Evolutionary conservation across 35 echinoderm and acorn worm species (phyloP).

Genomic region (Hemicentrotus pulcherrimus): DNA sequence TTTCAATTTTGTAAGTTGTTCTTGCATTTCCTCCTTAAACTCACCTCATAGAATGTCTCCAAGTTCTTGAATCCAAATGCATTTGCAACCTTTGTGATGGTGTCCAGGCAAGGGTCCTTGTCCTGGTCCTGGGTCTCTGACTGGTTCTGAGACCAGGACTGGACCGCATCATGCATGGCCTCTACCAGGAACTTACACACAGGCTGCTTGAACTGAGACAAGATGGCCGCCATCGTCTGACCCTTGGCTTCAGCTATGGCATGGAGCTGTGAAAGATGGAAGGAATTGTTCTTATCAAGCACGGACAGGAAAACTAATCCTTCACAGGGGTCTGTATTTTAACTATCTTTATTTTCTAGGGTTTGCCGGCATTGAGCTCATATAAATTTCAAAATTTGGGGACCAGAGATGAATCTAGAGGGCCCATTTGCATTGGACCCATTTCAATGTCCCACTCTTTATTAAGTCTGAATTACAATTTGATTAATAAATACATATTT

Average conservation of each 20-base stretch:
- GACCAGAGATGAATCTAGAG: no score
- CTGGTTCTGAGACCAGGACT: background rate
- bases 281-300: background rate
- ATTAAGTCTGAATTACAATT: no score
- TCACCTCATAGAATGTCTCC: slow-evolving; percentile 79
- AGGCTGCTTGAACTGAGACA: slow-evolving; percentile 81
- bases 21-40: background rate
- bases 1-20: no score
- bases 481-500: no score
- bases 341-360: background rate
- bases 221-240: slow-evolving; percentile 63
- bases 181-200: slow-evolving; percentile 94
- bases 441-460: no score
- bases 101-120: slow-evolving; percentile 50
- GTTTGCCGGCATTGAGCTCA: background rate
- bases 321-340: background rate
- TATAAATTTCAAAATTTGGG: no score
- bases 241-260: slow-evolving; percentile 72
- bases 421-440: no score
- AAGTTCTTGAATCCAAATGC: slow-evolving; percentile 75
- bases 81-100: slow-evolving; percentile 61
- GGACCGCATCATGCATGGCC: slow-evolving; percentile 68
- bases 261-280: slow-evolving; percentile 65
- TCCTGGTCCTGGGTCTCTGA: slow-evolving; percentile 40
- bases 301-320: background rate